Percentiles rank a stretch among this genome's conserved stretches.
These are phyloP conservation scores for Pterocles gutturalis DNA, from an alignment of 2,113 vertebrate genomes.

Conservation along the genomic window DNA sequence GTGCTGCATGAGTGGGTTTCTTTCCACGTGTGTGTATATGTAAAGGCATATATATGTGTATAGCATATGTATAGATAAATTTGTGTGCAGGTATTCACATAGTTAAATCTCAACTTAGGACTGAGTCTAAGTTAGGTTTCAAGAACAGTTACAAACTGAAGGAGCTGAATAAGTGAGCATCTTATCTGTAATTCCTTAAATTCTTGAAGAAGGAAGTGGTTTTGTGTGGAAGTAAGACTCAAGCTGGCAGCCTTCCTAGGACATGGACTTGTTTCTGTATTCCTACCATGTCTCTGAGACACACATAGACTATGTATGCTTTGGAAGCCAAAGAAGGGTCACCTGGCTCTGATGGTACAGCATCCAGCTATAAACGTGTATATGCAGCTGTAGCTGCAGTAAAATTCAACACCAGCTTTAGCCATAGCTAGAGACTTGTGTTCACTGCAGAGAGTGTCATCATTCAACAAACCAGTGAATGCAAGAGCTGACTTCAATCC, in stretches of 20 bases:
- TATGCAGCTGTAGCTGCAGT: background rate
- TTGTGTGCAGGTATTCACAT: background rate
- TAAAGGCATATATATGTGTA: background rate
- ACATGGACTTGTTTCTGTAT: background rate
- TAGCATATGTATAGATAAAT: background rate
- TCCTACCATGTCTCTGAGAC: background rate
- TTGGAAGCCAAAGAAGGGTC: background rate
- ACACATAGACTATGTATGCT: fast-evolving
- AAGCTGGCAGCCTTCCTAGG: background rate
- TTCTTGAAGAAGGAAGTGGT: background rate
- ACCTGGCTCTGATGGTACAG: background rate
- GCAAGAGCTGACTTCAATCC: background rate
- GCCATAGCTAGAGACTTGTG: background rate
- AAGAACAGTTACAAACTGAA: background rate
- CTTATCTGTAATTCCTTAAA: background rate
- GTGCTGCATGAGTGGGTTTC: background rate
- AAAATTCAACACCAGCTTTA: background rate
- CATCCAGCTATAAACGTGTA: background rate
- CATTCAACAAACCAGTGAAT: background rate
- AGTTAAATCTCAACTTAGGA: background rate
- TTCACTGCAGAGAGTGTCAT: background rate
- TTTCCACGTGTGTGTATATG: background rate
- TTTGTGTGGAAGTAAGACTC: background rate
- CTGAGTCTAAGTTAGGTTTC: background rate
- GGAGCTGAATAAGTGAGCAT: background rate